Percentiles rank a stretch among this genome's conserved stretches.
Evolutionary conservation across 1,140 invertebrate species (phyloP).

Genomic region (Conus betulinus): DNA sequence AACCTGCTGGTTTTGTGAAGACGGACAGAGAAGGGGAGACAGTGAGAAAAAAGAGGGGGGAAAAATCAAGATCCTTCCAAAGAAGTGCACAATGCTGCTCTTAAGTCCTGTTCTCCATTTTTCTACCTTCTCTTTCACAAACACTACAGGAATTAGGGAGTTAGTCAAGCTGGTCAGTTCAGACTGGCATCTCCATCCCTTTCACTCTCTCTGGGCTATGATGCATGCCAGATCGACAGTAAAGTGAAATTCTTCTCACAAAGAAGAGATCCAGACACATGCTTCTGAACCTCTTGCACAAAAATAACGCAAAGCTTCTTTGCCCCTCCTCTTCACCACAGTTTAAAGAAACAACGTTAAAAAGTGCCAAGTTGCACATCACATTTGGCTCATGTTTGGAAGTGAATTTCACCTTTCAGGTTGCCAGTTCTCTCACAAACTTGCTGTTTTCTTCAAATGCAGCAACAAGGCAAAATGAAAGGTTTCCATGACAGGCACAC

Average conservation of each 20-base stretch:
- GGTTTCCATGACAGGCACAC: not conserved
- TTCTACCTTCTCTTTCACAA: not conserved
- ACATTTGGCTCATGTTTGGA: not conserved
- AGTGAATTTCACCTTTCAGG: not conserved
- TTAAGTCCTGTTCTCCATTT: not conserved
- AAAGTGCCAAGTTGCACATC: not conserved
- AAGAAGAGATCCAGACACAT: not conserved
- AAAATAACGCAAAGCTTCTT: not conserved
- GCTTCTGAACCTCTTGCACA: not conserved
- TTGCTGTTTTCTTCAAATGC: too few relatives aligned
- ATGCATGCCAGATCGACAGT: not conserved
- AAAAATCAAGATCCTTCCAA: not conserved
- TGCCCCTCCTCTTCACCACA: too few relatives aligned
- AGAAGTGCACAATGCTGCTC: not conserved
- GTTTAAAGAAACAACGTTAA: too few relatives aligned
- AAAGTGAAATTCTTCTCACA: slow-evolving; percentile 2
- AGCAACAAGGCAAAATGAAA: too few relatives aligned
- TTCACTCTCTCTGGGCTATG: not conserved
- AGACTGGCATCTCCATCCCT: not conserved
- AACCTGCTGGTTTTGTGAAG: slow-evolving; percentile 26
- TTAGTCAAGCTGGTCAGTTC: not conserved
- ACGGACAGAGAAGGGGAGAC: not conserved
- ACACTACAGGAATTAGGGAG: not conserved
- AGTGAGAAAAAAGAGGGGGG: not conserved
- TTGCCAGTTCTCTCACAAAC: not conserved